These are phyloP conservation scores for Danio rerio DNA, from an alignment of 2,113 vertebrate genomes.

Conservation along the genomic window DNA sequence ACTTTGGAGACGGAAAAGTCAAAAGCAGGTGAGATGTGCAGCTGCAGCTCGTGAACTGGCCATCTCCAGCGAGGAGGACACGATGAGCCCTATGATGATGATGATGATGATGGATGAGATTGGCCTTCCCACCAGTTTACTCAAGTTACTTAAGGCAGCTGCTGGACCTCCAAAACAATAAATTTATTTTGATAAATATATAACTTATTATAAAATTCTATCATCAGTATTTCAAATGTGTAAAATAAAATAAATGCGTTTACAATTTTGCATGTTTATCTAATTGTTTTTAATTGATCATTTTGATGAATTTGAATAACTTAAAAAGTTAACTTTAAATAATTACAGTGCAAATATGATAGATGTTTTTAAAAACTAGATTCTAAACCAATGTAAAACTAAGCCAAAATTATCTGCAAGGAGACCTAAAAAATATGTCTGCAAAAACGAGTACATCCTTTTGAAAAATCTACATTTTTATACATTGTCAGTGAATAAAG, in stretches of 20 bases:
- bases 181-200: not conserved
- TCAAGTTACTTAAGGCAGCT: too few relatives aligned
- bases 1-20: slow-evolving; percentile 65
- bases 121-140: too few relatives aligned
- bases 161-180: not conserved
- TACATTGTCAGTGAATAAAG: too few relatives aligned
- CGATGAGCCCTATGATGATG: slow-evolving; percentile 47
- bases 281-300: not conserved
- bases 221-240: not conserved
- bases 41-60: slow-evolving; percentile 32
- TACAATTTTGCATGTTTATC: not conserved
- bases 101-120: not conserved
- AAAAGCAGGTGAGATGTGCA: slow-evolving; percentile 71
- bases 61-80: slow-evolving; percentile 59
- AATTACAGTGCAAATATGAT: too few relatives aligned
- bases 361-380: too few relatives aligned
- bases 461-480: too few relatives aligned
- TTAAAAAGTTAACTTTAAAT: too few relatives aligned
- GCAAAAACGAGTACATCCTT: too few relatives aligned
- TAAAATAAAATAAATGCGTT: too few relatives aligned
- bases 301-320: not conserved
- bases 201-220: not conserved
- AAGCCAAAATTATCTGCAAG: too few relatives aligned
- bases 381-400: too few relatives aligned
- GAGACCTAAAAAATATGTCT: too few relatives aligned